Conservation (phyloP, 2,113 vertebrate species). For the Labrus mixtus region DNA sequence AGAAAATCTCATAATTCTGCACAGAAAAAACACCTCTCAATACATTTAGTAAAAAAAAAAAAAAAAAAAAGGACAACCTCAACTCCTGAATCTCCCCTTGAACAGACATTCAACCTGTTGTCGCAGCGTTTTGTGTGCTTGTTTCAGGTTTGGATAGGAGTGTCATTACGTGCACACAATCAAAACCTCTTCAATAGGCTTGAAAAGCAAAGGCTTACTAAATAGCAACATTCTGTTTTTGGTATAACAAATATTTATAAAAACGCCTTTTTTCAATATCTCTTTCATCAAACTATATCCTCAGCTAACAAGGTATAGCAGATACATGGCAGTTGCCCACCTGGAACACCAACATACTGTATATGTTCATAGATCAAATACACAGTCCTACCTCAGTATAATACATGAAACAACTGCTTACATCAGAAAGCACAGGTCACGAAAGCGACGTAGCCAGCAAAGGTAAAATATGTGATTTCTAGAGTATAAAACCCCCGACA, state of each 20-base stretch:
- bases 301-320: constrained; percentile 45
- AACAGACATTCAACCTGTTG: not conserved
- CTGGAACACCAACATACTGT: constrained; percentile 28
- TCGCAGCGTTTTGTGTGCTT: constrained; percentile 37
- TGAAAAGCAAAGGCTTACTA: constrained; percentile 16
- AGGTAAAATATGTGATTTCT: constrained; percentile 58
- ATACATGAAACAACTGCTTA: constrained; percentile 66
- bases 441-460: constrained; percentile 46
- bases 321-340: constrained; percentile 27
- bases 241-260: constrained; percentile 57
- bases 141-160: constrained; percentile 29
- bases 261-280: constrained; percentile 28
- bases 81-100: not conserved
- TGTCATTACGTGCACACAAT: constrained; percentile 36
- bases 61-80: constrained; percentile 10
- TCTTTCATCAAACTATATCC: constrained; percentile 50
- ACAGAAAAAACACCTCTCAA: constrained; percentile 20
- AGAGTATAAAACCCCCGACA: constrained; percentile 49
- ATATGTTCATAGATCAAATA: constrained; percentile 63
- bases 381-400: constrained; percentile 70
- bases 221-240: constrained; percentile 56
- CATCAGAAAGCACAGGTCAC: constrained; percentile 61
- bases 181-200: constrained; percentile 46
- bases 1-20: constrained; percentile 21
- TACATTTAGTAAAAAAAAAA: constrained; percentile 28